Conservation (phyloP, 2,888 invertebrate species). For the Pardosa pseudoannulata region DNA sequence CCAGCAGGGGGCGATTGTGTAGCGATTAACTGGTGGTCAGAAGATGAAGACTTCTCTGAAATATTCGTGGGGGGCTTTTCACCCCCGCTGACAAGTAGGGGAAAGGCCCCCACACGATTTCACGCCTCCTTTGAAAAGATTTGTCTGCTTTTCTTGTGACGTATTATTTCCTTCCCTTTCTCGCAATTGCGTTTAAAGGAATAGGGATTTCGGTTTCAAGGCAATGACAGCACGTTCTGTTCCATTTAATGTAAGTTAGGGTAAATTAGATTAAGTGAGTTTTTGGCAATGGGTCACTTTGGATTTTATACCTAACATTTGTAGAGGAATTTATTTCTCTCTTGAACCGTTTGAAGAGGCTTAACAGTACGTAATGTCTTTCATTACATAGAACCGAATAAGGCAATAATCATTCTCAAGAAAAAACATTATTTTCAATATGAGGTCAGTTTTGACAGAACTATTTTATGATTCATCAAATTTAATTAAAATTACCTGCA, state of each 20-base stretch:
- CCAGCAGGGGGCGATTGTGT: conserved; percentile 51
- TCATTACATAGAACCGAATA: too few relatives aligned
- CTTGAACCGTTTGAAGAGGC: too few relatives aligned
- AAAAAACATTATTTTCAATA: too few relatives aligned
- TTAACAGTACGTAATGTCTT: too few relatives aligned
- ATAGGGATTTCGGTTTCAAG: not conserved
- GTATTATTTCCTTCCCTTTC: conserved; percentile 17
- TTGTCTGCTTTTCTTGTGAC: conserved; percentile 27
- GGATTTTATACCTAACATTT: too few relatives aligned
- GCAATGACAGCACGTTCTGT: not conserved
- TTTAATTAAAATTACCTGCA: too few relatives aligned
- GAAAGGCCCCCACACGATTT: conserved; percentile 25
- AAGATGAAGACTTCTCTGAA: conserved; percentile 63
- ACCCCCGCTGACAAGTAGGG: conserved; percentile 33
- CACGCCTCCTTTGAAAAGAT: conserved; percentile 55
- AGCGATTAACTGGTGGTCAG: conserved; percentile 67
- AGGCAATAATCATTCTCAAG: too few relatives aligned
- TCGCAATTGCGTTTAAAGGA: not conserved
- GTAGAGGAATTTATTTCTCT: too few relatives aligned
- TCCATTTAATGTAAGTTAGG: not conserved
- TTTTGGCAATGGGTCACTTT: not conserved
- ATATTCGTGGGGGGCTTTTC: conserved; percentile 30
- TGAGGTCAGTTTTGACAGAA: too few relatives aligned
- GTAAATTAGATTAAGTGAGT: not conserved
- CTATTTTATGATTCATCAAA: too few relatives aligned